phyloP scores from a whole-genome alignment of 2,797 vertebrate species.

The Falco columbarius region DNA sequence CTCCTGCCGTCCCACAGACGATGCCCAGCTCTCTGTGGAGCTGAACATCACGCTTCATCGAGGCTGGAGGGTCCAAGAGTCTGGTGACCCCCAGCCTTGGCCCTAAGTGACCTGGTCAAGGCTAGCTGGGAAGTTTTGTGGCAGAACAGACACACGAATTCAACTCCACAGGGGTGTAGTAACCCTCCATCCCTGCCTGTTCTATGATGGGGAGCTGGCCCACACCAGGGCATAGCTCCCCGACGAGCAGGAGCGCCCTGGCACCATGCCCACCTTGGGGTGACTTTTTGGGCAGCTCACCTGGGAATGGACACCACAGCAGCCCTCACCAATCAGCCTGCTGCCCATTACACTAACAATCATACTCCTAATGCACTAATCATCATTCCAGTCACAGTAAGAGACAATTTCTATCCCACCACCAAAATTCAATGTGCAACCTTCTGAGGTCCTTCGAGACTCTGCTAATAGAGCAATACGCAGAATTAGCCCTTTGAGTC shows the following conservation, averaged over 20 bases:
- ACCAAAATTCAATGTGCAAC: not conserved
- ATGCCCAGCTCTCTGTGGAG: not conserved
- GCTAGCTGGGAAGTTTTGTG: not conserved
- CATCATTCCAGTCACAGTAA: not conserved
- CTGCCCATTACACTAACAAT: not conserved
- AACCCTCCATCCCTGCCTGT: not conserved
- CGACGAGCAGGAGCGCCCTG: rapidly evolving
- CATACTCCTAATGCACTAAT: not conserved
- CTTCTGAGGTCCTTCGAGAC: not conserved
- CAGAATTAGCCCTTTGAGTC: not conserved
- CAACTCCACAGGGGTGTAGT: rapidly evolving
- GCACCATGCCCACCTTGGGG: not conserved
- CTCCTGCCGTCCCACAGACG: not conserved
- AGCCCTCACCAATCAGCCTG: not conserved
- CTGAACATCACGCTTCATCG: not conserved
- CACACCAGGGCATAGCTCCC: not conserved
- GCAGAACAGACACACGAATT: not conserved
- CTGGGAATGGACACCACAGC: not conserved
- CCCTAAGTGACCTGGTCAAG: rapidly evolving
- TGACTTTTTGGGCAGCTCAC: not conserved
- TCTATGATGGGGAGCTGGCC: rapidly evolving
- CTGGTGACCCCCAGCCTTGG: not conserved
- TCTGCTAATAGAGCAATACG: not conserved
- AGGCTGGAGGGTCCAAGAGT: not conserved
- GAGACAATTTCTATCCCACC: not conserved